Conservation (phyloP, 1,140 invertebrate genomes). For the Magallana angulata region DNA sequence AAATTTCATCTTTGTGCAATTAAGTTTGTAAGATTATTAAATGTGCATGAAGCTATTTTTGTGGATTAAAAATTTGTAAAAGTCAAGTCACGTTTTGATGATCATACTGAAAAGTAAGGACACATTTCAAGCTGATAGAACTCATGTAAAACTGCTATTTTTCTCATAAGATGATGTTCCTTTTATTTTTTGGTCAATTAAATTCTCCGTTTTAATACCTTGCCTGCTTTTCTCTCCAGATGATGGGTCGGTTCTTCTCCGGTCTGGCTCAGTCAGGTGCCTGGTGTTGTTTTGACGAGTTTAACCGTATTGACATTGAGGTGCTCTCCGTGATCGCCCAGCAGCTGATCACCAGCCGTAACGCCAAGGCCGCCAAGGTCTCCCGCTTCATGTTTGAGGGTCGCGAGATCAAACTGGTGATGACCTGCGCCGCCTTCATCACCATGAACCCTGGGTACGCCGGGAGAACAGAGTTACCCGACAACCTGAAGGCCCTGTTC, state of each 20-base stretch:
- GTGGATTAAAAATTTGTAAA: too few relatives aligned
- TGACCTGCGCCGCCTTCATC: slow-evolving; percentile 79
- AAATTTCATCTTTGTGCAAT: too few relatives aligned
- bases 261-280: slow-evolving; percentile 91
- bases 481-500: slow-evolving; percentile 86
- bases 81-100: too few relatives aligned
- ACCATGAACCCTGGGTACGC: slow-evolving; percentile 91
- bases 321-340: slow-evolving; percentile 88
- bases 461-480: slow-evolving; percentile 85
- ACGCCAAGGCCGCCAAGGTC: slow-evolving; percentile 82
- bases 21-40: too few relatives aligned
- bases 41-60: too few relatives aligned
- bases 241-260: slow-evolving; percentile 93
- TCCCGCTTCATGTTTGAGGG: slow-evolving; percentile 81
- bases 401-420: slow-evolving; percentile 78
- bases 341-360: slow-evolving; percentile 80
- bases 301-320: slow-evolving; percentile 94
- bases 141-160: slow-evolving; percentile 64
- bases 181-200: too few relatives aligned
- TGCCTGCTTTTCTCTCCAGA: slow-evolving; percentile 85
- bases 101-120: too few relatives aligned
- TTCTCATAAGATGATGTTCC: too few relatives aligned
- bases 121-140: too few relatives aligned
- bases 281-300: slow-evolving; percentile 96
- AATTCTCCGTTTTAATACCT: too few relatives aligned